Base-by-base conservation (phyloP, 2,888 invertebrate genomes). In the Sicus ferrugineus region DNA sequence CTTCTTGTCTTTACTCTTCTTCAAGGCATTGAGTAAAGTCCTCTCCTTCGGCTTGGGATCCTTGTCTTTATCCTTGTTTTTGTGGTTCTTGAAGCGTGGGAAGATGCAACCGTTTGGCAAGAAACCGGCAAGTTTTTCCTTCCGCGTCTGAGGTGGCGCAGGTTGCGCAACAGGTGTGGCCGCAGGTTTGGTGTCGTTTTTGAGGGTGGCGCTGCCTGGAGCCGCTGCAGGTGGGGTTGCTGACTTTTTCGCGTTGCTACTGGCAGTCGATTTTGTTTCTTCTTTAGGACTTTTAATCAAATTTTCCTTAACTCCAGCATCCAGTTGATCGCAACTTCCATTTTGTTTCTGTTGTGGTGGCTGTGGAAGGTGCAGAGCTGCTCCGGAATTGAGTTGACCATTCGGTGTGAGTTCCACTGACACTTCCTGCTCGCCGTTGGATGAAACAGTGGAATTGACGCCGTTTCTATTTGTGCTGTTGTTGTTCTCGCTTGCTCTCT, bases 41-140 rank as follows among this genome's bases (percentile, higher is more conserved):
- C 78, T 80, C 38, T 80, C 80, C 70, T 81, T 81, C n/a, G 83
- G 73, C 76, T 78, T 79, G 5, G 74, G 69, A 31, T 83, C 82
- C 34, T 68, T 68, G 3, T 73, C 73, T 59, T 75, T 74, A 38
- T 76, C 79, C 75, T 84, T 84, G 72, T 85, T 80, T 73, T 84
- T 84, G 73, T 80, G 83, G 73, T 84, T 84, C 71, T 85, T 85
- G 70, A 85, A 85, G 62, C 85, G 81, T 72, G 85, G 85, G 75
- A 85, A 85, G 73, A 85, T 85, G 72, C 85, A 85, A 68, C 85
- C 84, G 69, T 85, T 85, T 65, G 85, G 85, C 72, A 85, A 74
- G 72, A 85, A 85, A 11, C 85, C 85, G 42, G 82, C 84, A n/a
- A 85, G 75, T 74, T 85, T 85, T 58, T 85, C 85, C 71, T 85